These are phyloP conservation scores for Apus apus DNA, from an alignment of 2,113 vertebrate genomes.

Conservation along the genomic window DNA sequence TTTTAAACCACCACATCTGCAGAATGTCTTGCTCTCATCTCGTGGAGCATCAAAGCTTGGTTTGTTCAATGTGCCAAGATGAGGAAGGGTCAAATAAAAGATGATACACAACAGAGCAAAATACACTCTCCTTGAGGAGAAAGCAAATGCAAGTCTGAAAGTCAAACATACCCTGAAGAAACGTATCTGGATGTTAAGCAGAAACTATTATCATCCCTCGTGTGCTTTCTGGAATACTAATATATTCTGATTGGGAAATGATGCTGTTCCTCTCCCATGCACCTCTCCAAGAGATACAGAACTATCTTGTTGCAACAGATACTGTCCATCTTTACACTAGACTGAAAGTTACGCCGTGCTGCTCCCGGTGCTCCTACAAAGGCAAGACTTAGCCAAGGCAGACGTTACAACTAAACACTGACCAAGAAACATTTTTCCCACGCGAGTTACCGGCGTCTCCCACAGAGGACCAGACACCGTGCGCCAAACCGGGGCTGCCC, in stretches of 20 bases:
- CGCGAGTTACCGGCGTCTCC: accelerated
- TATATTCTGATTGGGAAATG: accelerated
- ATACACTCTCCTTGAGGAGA: background rate
- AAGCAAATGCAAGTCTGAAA: background rate
- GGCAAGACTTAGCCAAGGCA: accelerated
- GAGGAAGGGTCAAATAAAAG: slow-evolving; percentile 1
- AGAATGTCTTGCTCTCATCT: slow-evolving; percentile 14
- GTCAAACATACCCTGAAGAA: background rate
- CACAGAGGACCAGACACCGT: no score
- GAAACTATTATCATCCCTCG: background rate
- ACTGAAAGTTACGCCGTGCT: accelerated
- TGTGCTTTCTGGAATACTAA: background rate
- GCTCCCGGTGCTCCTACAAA: background rate
- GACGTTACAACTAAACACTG: accelerated
- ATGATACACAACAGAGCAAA: slow-evolving; percentile 50
- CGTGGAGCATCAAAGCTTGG: slow-evolving; percentile 20
- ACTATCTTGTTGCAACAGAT: accelerated
- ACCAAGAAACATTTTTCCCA: background rate
- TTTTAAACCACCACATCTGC: slow-evolving; percentile 8
- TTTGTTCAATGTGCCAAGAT: background rate
- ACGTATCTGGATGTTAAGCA: background rate
- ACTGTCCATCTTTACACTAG: accelerated
- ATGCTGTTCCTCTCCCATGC: background rate
- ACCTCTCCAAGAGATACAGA: background rate
- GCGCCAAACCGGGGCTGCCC: background rate